These are phyloP conservation scores for Prolemur simus DNA, from an alignment of 2,113 vertebrate species.

Conservation along the genomic window DNA sequence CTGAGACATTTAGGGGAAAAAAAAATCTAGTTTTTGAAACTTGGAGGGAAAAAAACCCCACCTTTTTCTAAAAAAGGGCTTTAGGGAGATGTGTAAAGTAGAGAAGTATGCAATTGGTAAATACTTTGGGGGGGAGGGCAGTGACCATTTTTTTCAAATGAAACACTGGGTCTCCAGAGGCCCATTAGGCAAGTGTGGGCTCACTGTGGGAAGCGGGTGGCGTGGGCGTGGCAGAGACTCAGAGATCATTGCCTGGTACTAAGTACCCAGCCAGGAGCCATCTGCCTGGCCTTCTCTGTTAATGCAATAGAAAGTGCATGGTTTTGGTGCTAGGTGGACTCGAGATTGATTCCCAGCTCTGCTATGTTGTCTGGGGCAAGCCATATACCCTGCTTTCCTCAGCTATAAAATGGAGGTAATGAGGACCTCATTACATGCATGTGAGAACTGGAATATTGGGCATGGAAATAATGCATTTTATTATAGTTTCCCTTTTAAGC, in stretches of 20 bases:
- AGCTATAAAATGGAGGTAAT: background rate
- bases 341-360: background rate
- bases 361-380: background rate
- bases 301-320: background rate
- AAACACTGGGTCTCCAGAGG: background rate
- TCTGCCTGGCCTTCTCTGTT: background rate
- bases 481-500: background rate
- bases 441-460: background rate
- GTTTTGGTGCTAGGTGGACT: background rate
- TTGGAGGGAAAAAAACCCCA: background rate
- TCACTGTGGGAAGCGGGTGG: background rate
- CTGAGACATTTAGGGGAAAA: background rate
- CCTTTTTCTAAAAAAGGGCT: background rate
- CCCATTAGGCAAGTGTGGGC: background rate
- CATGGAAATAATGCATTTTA: background rate
- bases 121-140: background rate
- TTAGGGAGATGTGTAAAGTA: background rate
- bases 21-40: background rate
- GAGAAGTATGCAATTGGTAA: background rate
- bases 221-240: background rate
- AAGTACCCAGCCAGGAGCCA: background rate
- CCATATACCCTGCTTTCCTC: background rate
- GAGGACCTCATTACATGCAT: background rate
- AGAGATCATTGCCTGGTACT: background rate
- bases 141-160: background rate